Evolutionary conservation across 2,113 vertebrate species (phyloP), one percentile per base, ranked within the genome.

Genomic region (Panurus biarmicus): DNA sequence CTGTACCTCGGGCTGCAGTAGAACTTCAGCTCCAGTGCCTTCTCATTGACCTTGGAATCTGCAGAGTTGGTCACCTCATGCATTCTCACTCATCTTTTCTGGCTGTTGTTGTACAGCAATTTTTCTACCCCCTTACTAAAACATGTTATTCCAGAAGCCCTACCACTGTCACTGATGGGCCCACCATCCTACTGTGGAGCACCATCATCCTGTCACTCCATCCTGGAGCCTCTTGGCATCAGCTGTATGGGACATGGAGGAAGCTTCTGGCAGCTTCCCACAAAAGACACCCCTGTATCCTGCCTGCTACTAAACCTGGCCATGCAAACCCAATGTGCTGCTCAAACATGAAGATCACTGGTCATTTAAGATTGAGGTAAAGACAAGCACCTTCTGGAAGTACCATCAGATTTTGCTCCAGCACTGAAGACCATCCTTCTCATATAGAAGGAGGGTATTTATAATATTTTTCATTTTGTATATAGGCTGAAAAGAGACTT

Each of bases 1-100:
- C 73, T 53, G 45, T 24, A 11, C 16, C 53, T 10, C 0, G 0
- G 58, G n/a, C 66, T 35, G 14, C 45, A 45, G 33, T 2, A 7
- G 12, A 61, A 25, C 18, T 35, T 44, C 67, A 22, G 31, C 22
- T 36, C 35, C 1, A 0, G 19, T 3, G 2, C 22, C 26, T 61
- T 28, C 53, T 48, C 79, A 36, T 8, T 21, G 5, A 12, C 35
- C 61, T 73, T 28, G 22, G 47, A 28, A 15, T 36, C 40, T 62
- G 40, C 48, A 22, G 47, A 7, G 14, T 4, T 44, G 33, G 50
- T 56, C 18, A 17, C 18, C 13, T 44, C 26, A 36, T 2, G 1
- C 22, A 44, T 36, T 36, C 61, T 50, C 24, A 50, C 14, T 57
- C 36, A 7, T 23, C 14, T 62, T 42, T 57, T 29, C 40, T 31